Base-by-base conservation (phyloP, 2,888 invertebrate genomes). In the Yponomeuta sedellus region DNA sequence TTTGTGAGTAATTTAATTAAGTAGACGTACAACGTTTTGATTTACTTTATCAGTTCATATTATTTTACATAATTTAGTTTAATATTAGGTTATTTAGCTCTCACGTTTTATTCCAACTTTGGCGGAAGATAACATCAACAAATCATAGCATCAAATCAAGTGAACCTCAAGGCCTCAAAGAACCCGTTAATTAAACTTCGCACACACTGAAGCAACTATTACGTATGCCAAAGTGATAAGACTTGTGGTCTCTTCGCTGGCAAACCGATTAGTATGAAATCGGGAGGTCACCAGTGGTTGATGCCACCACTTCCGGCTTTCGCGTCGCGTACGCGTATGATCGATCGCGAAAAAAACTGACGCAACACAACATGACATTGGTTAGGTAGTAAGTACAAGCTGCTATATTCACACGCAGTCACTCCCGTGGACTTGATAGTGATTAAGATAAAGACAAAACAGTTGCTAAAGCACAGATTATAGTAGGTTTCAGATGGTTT, bases 271-370 rank as follows among this genome's bases (percentile, higher is more conserved):
- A 12, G 44, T 44, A 44, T 5, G 44, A 16, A 16, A 1, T 12
- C 44, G 3, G 16, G 44, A 16, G 44, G 44, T 16, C 44, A 52
- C 44, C 44, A 52, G 44, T 4, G 3, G 12, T 52, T 52, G 5
- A 52, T 52, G 8, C 6, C 5, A 34, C 34, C 44, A 10, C 44
- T 44, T 8, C 44, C 44, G 12, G 44, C 44, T 52, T 16, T 52
- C 44, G 44, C 44, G 16, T 52, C 1, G 44, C 44, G 12, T 16
- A 16, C 44, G 44, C 44, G 16, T 52, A 16, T 52, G 44, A 52
- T 52, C 44, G 44, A 52, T 52, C 44, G 44, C 44, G 44, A n/a
- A 44, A 44, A 44, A 44, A 52, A 52, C 44, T 52, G 44, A 52
- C 1, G 44, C 44, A 52, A 52, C 16, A 52, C 16, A 12, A 52